Conservation (phyloP, 1,140 invertebrate genomes). For the Homalodisca vitripennis region DNA sequence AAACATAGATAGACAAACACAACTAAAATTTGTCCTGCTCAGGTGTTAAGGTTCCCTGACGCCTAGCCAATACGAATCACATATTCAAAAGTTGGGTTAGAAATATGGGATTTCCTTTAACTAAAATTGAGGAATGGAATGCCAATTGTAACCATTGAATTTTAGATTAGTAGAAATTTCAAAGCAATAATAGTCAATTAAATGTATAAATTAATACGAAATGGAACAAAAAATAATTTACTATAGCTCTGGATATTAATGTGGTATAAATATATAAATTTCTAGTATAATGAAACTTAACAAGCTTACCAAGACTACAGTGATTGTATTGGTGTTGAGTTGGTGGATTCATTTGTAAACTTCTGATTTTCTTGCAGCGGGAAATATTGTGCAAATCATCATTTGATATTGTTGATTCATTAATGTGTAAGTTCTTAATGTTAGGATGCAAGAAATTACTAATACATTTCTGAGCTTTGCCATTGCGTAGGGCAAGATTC, state of each 20-base stretch:
- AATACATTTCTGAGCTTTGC: neutral
- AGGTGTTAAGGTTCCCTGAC: too few species aligned
- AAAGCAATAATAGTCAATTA: neutral
- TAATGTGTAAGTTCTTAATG: neutral
- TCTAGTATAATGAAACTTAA: neutral
- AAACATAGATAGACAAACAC: too few species aligned
- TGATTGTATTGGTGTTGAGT: neutral
- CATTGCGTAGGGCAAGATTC: neutral
- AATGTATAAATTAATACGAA: neutral
- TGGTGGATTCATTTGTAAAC: neutral
- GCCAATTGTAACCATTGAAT: too few species aligned
- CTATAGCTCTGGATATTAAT: neutral
- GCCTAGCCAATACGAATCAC: too few species aligned
- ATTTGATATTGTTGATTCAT: neutral
- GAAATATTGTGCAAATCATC: neutral
- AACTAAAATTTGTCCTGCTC: too few species aligned
- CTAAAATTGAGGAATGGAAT: too few species aligned
- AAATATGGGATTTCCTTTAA: too few species aligned
- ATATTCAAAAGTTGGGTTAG: too few species aligned
- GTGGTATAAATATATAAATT: neutral
- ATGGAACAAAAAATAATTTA: neutral
- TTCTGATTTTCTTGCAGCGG: neutral
- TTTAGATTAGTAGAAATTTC: neutral
- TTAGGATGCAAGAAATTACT: neutral
- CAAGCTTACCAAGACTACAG: neutral